Conservation (phyloP, 1,140 invertebrate species). For the Drosophila ficusphila region DNA sequence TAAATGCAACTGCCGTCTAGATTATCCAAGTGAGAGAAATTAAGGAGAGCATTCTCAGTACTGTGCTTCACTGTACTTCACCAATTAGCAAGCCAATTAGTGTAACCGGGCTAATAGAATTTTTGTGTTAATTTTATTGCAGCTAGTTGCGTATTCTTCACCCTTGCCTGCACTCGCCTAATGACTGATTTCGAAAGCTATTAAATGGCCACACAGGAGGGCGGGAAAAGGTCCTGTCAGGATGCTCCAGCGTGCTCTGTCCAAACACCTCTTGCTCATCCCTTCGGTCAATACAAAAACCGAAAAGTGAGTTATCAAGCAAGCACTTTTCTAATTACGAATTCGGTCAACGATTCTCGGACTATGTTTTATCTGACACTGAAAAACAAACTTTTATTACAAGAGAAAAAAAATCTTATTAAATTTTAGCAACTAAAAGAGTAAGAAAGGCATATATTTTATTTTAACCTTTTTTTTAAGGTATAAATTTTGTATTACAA, state of each 20-base stretch:
- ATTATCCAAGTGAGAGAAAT: background rate
- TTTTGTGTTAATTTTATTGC: constrained; percentile 59
- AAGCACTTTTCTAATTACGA: constrained; percentile 80
- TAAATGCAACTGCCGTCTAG: background rate
- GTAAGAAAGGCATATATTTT: background rate
- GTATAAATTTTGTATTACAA: too few species aligned
- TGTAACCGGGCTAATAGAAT: constrained; percentile 61
- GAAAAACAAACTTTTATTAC: background rate
- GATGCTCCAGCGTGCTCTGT: constrained; percentile 11
- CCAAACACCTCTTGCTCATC: background rate
- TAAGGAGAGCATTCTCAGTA: background rate
- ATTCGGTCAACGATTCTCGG: constrained; percentile 43
- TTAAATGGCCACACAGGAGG: constrained; percentile 35
- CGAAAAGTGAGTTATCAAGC: constrained; percentile 75
- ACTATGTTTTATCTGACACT: background rate
- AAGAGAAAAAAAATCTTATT: background rate
- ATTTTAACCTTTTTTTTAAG: background rate
- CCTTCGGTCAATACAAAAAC: constrained; percentile 15
- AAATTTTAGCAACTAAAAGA: background rate
- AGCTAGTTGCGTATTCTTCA: constrained; percentile 18
- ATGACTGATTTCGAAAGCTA: constrained; percentile 63
- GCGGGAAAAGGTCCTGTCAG: background rate
- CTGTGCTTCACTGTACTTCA: too few species aligned
- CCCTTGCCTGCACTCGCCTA: constrained; percentile 23
- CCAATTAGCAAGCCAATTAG: constrained; percentile 60